These are phyloP conservation scores for Eumaeus atala DNA, from an alignment of 1,140 invertebrate genomes.

Conservation along the genomic window DNA sequence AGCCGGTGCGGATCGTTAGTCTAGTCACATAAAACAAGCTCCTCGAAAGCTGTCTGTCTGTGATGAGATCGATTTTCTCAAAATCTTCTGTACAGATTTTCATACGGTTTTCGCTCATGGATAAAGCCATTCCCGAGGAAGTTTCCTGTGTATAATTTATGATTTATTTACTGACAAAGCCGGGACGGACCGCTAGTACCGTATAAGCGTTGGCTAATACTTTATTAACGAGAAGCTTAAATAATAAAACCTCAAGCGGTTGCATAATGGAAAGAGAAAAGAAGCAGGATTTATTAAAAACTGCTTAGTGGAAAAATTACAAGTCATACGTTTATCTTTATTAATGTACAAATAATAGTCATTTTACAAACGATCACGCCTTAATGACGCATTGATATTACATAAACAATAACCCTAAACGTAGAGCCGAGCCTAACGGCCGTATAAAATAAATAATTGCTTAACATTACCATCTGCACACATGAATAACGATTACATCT, in stretches of 20 bases:
- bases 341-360: not conserved
- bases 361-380: not conserved
- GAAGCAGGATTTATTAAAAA: not conserved
- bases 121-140: no score
- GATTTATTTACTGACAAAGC: no score
- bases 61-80: no score
- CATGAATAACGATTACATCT: not conserved
- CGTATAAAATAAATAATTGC: constrained; percentile 10
- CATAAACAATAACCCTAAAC: not conserved
- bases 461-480: not conserved
- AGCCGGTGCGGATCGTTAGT: no score
- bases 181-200: no score
- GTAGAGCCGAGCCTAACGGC: not conserved
- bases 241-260: not conserved
- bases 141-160: no score
- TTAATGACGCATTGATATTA: not conserved
- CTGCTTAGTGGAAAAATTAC: not conserved
- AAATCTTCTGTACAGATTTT: no score
- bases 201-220: no score
- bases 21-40: no score
- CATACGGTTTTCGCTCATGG: no score
- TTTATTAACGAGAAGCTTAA: not conserved
- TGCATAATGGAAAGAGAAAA: not conserved
- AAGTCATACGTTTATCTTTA: not conserved
- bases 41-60: no score